Base-by-base conservation (phyloP, 2,888 invertebrate species). In the Eulithis testata region DNA sequence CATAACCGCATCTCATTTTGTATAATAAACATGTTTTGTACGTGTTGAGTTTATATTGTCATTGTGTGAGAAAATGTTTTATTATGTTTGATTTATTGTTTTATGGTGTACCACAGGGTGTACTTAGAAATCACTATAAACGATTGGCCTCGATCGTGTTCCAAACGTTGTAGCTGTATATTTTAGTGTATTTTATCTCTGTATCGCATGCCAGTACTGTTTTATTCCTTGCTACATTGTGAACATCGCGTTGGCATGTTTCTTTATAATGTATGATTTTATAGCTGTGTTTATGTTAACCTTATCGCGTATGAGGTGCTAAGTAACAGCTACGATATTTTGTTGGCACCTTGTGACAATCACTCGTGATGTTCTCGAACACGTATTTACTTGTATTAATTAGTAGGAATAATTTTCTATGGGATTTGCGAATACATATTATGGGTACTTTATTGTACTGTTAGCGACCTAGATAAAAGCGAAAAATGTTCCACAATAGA, bases 1-100 rank as follows among this genome's bases (percentile, higher is more conserved):
- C 79, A 80, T 80, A 80, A 78, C 77, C 73, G 72, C 74, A 65
- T 75, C 68, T 69, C 63, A 65, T 73, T 73, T 67, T 56, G 63
- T 66, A 62, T 73, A 72, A 76, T 71, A 68, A 66, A 69, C 68
- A 70, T 47, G 55, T 55, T 75, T 69, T 61, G 60, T 69, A n/a
- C n/a, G n/a, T 70, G 65, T 71, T 61, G 60, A 62, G 62, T 70
- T 71, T 64, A 49, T 69, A 65, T 66, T 60, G 59, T 45, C 66
- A 62, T 69, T 60, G 52, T 45, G 58, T 63, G 54, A 44, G 56
- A 60, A 58, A 50, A 52, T 65, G 27, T 37, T 63, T 65, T 64
- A 53, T 67, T 55, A 55, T 53, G 52, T 67, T 67, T 69, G 68
- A 67, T 69, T 67, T 69, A 60, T 60, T 55, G 43, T 40, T 45